Evolutionary conservation across 2,113 vertebrate species (phyloP).

Genomic region (Tringa solitaria): DNA sequence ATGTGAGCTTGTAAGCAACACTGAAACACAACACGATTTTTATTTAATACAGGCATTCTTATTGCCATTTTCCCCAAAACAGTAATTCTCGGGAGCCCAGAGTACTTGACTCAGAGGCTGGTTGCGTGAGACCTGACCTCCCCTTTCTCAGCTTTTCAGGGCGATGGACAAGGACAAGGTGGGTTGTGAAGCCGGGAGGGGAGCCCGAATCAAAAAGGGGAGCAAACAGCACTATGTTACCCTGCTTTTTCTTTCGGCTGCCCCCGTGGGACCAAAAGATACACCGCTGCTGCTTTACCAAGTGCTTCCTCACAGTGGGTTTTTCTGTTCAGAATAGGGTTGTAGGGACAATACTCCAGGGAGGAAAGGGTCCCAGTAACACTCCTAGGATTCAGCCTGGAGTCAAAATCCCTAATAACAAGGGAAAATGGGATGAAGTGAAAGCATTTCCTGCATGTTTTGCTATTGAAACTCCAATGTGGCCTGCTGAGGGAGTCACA

Average conservation of each 20-base stretch:
- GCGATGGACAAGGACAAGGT: background rate
- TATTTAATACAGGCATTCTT: background rate
- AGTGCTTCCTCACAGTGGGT: background rate
- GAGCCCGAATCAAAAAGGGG: background rate
- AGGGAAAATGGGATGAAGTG: background rate
- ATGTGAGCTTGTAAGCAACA: background rate
- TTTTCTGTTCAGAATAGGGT: background rate
- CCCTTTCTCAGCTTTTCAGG: background rate
- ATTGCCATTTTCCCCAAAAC: background rate
- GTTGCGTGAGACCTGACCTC: background rate
- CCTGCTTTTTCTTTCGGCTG: background rate
- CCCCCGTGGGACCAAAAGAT: background rate
- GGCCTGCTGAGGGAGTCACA: background rate
- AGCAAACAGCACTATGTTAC: background rate
- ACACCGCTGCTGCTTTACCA: background rate
- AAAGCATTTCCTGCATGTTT: background rate
- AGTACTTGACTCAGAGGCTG: background rate
- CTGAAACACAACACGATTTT: background rate
- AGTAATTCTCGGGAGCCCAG: background rate
- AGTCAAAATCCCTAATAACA: background rate
- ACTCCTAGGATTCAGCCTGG: background rate
- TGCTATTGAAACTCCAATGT: background rate
- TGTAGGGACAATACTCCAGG: background rate
- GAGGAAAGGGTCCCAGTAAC: background rate
- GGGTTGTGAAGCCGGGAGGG: background rate